A percentile compares a stretch with the other conserved stretches of the same genome.
Evolutionary conservation across 2,888 invertebrate species (phyloP).

Genomic region (Proisotoma minuta): DNA sequence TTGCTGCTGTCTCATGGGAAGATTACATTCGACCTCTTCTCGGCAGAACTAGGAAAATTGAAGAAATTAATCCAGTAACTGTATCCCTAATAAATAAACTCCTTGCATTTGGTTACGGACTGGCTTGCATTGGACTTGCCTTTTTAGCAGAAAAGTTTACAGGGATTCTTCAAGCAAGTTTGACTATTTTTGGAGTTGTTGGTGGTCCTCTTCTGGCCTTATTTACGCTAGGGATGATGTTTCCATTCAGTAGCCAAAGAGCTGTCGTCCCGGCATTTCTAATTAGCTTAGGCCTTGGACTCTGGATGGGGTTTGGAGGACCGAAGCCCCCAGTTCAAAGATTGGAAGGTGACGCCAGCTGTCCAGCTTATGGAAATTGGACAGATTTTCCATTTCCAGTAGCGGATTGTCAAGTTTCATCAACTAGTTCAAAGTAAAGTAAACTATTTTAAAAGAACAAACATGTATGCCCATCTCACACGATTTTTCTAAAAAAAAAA

Average conservation of each 20-base stretch:
- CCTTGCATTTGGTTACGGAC: conserved; percentile 67
- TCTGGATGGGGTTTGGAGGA: conserved; percentile 81
- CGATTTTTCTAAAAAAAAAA: not conserved
- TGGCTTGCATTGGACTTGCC: conserved; percentile 72
- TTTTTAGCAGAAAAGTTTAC: conserved; percentile 77
- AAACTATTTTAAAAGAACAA: too few species aligned
- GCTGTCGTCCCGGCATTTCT: conserved; percentile 51
- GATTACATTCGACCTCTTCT: conserved; percentile 64
- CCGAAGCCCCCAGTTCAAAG: conserved; percentile 61
- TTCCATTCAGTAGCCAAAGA: conserved; percentile 65
- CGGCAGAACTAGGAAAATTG: conserved; percentile 47
- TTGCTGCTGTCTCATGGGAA: conserved; percentile 82
- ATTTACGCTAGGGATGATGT: conserved; percentile 80
- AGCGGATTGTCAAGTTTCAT: conserved; percentile 14
- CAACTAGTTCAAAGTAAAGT: not conserved
- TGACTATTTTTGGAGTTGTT: conserved; percentile 77
- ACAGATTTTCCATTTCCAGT: not conserved
- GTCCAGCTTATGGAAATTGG: conserved; percentile 18
- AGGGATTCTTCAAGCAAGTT: conserved; percentile 77
- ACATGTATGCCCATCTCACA: too few species aligned
- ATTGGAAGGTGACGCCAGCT: conserved; percentile 33
- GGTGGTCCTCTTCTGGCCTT: conserved; percentile 82
- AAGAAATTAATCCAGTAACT: conserved; percentile 18
- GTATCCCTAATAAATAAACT: conserved; percentile 50
- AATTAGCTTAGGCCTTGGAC: conserved; percentile 55